A percentile compares a stretch with the other conserved stretches of the same genome.
Evolutionary conservation across 2,888 invertebrate species (phyloP).

Genomic region (Oligia latruncula): DNA sequence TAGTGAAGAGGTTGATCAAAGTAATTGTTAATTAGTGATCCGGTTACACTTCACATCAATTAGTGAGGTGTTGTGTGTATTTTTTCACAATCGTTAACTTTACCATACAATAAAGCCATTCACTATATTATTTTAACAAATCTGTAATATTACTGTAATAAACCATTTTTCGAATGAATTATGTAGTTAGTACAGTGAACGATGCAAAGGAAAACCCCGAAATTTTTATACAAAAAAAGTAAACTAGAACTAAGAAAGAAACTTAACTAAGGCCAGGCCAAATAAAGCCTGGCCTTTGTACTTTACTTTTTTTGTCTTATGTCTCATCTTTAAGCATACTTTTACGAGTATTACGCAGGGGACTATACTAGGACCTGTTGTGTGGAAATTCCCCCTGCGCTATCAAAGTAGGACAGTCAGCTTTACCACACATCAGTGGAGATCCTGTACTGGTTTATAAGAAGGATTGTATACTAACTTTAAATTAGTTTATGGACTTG

Average conservation of each 20-base stretch:
- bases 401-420: neutral
- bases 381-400: slow-evolving; percentile 10
- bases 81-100: slow-evolving; percentile 2
- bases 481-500: neutral
- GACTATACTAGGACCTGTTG: neutral
- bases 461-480: slow-evolving; percentile 4
- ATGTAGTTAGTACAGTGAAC: neutral
- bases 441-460: neutral
- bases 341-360: slow-evolving; percentile 20
- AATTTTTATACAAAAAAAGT: neutral
- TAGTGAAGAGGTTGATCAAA: slow-evolving; percentile 28
- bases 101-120: neutral
- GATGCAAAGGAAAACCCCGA: neutral
- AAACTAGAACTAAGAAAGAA: no score
- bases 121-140: neutral
- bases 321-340: neutral
- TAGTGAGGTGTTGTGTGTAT: neutral
- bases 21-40: slow-evolving; percentile 36
- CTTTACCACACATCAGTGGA: slow-evolving; percentile 7
- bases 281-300: no score
- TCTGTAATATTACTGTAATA: no score
- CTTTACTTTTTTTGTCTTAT: no score
- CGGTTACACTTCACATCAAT: slow-evolving; percentile 13
- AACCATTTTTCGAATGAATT: neutral
- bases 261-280: no score